Evolutionary conservation across 2,888 invertebrate species (phyloP).

Genomic region (Beris chalybata): DNA sequence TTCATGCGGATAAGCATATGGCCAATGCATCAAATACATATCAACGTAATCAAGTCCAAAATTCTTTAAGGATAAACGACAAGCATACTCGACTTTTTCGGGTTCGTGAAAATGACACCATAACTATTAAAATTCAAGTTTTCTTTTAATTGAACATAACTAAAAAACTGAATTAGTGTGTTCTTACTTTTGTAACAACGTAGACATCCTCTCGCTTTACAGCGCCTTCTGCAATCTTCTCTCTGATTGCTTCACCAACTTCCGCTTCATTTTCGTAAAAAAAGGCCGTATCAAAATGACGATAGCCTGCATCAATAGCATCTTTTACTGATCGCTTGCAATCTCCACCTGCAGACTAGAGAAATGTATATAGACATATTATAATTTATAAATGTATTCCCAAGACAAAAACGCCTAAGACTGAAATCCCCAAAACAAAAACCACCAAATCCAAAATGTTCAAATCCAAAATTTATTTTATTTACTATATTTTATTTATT

Average conservation of each 20-base stretch:
- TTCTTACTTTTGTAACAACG: conserved; percentile 60
- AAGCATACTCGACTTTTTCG: conserved; percentile 71
- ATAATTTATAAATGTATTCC: too few relatives aligned
- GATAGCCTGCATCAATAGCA: conserved; percentile 74
- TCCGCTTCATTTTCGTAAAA: conserved; percentile 71
- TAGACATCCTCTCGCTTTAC: conserved; percentile 70
- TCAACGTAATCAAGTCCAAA: conserved; percentile 46
- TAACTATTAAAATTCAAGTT: conserved; percentile 42
- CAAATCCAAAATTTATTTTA: too few relatives aligned
- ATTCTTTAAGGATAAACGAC: conserved; percentile 65
- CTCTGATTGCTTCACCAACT: conserved; percentile 66
- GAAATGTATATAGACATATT: conserved; percentile 37
- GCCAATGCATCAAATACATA: conserved; percentile 55
- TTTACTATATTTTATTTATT: too few relatives aligned
- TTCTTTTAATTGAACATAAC: background rate
- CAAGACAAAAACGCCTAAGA: too few relatives aligned
- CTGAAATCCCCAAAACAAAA: too few relatives aligned
- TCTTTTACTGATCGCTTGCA: conserved; percentile 67
- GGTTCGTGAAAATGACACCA: conserved; percentile 88
- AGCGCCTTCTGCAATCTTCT: conserved; percentile 65
- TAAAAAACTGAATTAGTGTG: background rate
- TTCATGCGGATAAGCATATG: conserved; percentile 51
- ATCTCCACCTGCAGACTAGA: conserved; percentile 67
- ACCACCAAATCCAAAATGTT: too few relatives aligned
- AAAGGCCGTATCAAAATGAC: conserved; percentile 68